Percentiles rank a stretch among this genome's conserved stretches.
Conservation (phyloP, 2,888 invertebrate species). For the Drymonia ruficornis region DNA sequence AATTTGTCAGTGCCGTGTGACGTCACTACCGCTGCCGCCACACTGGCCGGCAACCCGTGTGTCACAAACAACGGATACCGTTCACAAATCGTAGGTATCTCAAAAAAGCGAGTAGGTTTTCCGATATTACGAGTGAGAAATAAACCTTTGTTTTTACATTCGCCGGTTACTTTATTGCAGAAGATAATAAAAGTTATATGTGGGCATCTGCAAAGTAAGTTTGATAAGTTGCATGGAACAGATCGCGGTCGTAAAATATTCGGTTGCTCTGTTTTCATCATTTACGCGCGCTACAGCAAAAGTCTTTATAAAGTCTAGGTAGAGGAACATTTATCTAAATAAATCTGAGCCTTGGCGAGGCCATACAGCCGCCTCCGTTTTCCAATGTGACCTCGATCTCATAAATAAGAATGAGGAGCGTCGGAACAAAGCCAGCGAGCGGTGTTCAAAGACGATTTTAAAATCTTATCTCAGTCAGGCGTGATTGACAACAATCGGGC, state of each 20-base stretch:
- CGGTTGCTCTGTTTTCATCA: slow-evolving; percentile 10
- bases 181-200: too few species aligned
- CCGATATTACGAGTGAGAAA: too few species aligned
- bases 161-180: too few species aligned
- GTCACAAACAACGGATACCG: slow-evolving; percentile 12
- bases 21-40: slow-evolving; percentile 13
- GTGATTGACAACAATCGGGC: slow-evolving; percentile 62
- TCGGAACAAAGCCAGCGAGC: slow-evolving; percentile 43
- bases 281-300: neutral
- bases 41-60: slow-evolving; percentile 19
- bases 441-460: slow-evolving; percentile 57
- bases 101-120: too few species aligned
- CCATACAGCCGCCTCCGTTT: slow-evolving; percentile 40
- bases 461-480: slow-evolving; percentile 59
- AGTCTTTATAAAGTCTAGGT: neutral
- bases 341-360: slow-evolving; percentile 37
- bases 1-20: slow-evolving; percentile 43
- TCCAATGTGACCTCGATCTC: slow-evolving; percentile 53
- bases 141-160: too few species aligned
- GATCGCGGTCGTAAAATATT: slow-evolving; percentile 18
- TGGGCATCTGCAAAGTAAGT: neutral
- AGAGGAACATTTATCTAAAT: slow-evolving; percentile 32
- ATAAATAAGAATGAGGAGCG: slow-evolving; percentile 64
- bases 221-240: slow-evolving; percentile 20
- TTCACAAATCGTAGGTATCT: slow-evolving; percentile 7